Evolutionary conservation across 2,888 invertebrate species (phyloP).

Genomic region (Cerastis rubricosa): DNA sequence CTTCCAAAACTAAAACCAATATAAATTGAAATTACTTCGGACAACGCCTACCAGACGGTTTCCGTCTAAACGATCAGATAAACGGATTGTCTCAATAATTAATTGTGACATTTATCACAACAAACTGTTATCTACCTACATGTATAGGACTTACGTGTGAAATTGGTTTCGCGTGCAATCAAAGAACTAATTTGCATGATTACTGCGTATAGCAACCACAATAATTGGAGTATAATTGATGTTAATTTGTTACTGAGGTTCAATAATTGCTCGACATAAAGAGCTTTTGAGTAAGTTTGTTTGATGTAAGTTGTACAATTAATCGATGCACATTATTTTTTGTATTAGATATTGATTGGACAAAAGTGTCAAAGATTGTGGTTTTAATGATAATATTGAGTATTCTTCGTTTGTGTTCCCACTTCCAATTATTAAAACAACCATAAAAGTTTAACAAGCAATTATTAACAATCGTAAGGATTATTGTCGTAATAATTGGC

Average conservation of each 20-base stretch:
- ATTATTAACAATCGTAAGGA: background rate
- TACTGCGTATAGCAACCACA: conserved; percentile 71
- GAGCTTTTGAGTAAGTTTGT: conserved; percentile 40
- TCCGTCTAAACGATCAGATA: conserved; percentile 58
- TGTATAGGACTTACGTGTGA: conserved; percentile 63
- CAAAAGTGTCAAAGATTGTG: background rate
- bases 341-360: background rate
- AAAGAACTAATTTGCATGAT: conserved; percentile 84
- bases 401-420: background rate
- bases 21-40: conserved; percentile 60
- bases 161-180: conserved; percentile 79
- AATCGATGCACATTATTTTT: conserved; percentile 19
- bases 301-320: conserved; percentile 33
- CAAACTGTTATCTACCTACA: conserved; percentile 30
- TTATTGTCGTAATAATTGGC: background rate
- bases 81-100: conserved; percentile 70
- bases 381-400: background rate
- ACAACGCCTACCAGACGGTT: conserved; percentile 56
- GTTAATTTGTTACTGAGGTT: conserved; percentile 80
- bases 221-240: conserved; percentile 83
- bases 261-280: conserved; percentile 58
- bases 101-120: conserved; percentile 74
- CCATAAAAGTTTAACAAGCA: background rate
- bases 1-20: conserved; percentile 39
- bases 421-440: background rate